Base-by-base conservation (phyloP, 2,888 invertebrate species). In the Agrotis segetum region DNA sequence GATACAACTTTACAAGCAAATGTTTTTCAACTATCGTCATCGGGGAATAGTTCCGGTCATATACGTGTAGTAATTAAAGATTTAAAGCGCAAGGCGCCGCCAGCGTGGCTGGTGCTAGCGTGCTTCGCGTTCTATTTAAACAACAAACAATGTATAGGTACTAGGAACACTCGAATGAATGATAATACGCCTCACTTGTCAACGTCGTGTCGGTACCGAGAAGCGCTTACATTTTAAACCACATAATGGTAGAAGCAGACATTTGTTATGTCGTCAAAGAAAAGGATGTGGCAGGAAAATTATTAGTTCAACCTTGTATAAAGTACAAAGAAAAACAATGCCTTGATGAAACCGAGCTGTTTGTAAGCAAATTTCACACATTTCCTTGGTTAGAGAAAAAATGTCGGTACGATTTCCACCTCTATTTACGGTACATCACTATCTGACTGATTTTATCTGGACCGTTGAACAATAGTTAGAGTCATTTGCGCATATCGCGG, bases 31-130 rank as follows among this genome's bases (percentile, higher is more conserved):
- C 56, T 58, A 55, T 70, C 53, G 61, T 60, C 65, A 71, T 14
- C n/a, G n/a, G 53, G 66, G 78, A 73, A 79, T 66, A 47, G 53
- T 82, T 79, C 74, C 71, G 78, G 76, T 77, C 82, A 72, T 80
- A 80, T 83, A 84, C 82, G 62, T 69, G 81, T 77, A 83, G 87
- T 90, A 92, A 93, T 92, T 92, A 92, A 93, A 92, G 85, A 90
- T 91, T 90, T 87, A 91, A 85, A 80, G 77, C 75, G 67, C 63
- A 62, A 75, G 88, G 88, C 89, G 89, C 88, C 91, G 70, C 65
- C 40, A 40, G 40, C 83, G 77, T 81, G 86, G 49, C 86, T 84
- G 81, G 56, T 60, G 46, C 55, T 53, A 21, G 59, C 81, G 78
- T 76, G 79, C 75, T 69, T 72, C 67, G 70, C 80, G 71, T 77